Evolutionary conservation across 2,797 vertebrate genomes (phyloP), one percentile per base, ranked within the genome.

Genomic region (Lacerta agilis): DNA sequence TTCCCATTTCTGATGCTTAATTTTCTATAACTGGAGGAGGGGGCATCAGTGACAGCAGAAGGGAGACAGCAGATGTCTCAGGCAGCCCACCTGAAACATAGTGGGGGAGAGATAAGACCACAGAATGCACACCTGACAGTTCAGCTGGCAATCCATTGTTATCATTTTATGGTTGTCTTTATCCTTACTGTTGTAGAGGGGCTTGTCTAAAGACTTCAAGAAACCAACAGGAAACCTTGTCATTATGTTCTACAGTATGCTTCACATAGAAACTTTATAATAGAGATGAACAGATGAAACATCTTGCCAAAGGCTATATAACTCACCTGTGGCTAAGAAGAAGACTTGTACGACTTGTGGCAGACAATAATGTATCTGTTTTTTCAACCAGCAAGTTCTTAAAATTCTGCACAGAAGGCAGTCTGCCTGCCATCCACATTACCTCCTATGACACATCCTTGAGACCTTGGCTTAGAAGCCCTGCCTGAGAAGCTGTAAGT

Each of bases 261-360:
- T 85, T 78, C 78, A 76, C 1, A 84, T 82, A 76, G 79, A 64
- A 83, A 0, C 3, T 58, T 91, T 38, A 38, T 33, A 86, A 94
- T 93, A 73, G 1, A 85, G 90, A 95, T 89, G 88, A 71, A 38
- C 23, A 2, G 17, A 80, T 41, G 36, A 87, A 90, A 55, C 73
- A 87, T 89, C 88, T 88, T 36, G 4, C 80, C 82, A 69, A 3
- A 55, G 86, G 88, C 93, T 88, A 87, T 64, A 80, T 92, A 91
- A 88, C 92, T 93, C 93, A 90, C 29, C 83, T 88, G 89, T 80
- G 1, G 2, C 13, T 2, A 58, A 41, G 0, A 2, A 89, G 90
- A 89, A 93, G 75, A 5, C 71, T 86, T 93, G 0, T n/a, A 29
- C 1, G 6, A 55, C 20, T 11, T 49, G n/a, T 72, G 36, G 61